Base-by-base conservation (phyloP, 2,888 invertebrate genomes). In the Luperina testacea region DNA sequence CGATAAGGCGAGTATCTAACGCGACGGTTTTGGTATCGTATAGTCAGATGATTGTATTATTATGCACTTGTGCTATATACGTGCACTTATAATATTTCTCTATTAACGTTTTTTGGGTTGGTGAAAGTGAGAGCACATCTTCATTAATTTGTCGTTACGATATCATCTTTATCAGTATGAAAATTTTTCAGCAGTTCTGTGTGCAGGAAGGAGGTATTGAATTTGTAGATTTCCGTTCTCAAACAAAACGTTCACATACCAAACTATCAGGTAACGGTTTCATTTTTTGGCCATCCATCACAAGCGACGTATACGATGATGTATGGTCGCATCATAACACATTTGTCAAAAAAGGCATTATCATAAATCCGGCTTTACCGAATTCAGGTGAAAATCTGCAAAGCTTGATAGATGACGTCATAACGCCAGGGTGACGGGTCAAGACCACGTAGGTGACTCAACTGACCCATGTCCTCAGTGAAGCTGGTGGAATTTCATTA, bases 401-500 rank as follows among this genome's bases (percentile, higher is more conserved):
- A 80, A 84, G 80, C 87, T 70, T 85, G 87, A 87, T 65, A 80
- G 72, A 87, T 77, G 72, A 72, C 32, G 72, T 77, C 63, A 77
- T 63, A 59, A 63, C 48, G 61, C 32, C 20, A 63, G 71, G 68
- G 45, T 51, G 67, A 38, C 15, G 70, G 80, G 84, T 80, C 71
- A 76, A 61, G 71, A 15, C 51, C 38, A 24, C 32, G 59, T 53
- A 9, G 67, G 53, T 78, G 72, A 78, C 72, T 67, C 53, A 27
- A 27, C 75, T 78, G 84, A 86, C 78, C 86, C 70, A n/a, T 72
- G 67, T 74, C 70, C 48, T 71, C 59, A 63, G 68, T 45, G 76
- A 75, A 72, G 63, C 48, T 53, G 48, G 72, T 72, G 86, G 90
- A 90, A 90, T 90, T 90, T 88, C 85, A 90, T 90, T 90, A 89